Base-by-base conservation (phyloP, 2,888 invertebrate species). In the Cacoxenus indagator region DNA sequence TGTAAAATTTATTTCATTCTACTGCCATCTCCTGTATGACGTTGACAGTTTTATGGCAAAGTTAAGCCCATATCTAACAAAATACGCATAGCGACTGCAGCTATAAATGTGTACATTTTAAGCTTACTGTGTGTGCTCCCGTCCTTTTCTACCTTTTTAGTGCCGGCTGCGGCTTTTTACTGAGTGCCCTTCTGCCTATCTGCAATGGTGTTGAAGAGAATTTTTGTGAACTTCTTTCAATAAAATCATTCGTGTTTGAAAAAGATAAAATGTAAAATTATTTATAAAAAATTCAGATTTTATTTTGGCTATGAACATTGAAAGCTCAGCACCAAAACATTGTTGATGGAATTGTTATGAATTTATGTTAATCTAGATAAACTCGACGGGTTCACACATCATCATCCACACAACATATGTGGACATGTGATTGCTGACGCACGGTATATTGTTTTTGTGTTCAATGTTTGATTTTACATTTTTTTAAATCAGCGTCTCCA, bases 21-120 rank as follows among this genome's bases (percentile, higher is more conserved):
- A 48, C 26, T 54, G 66, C 67, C 64, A 64, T 64, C 70, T 69
- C 72, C 77, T 78, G 81, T 78, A 76, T 82, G 80, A 81, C 76
- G 80, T 76, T 80, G 80, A 80, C 80, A 80, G 80, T 80, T 80
- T 80, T 80, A 80, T 80, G 81, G 80, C 81, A 82, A 79, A 80
- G 80, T 79, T 80, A 80, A 80, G 80, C 80, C 83, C 83, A 80
- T 80, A 80, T 80, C 80, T 62, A 62, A 45, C 61, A 62, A 26
- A 62, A 62, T 62, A 14, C 59, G 37, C 19, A 79, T 81, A 81
- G 76, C 82, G 24, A 73, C 67, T 70, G 45, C 68, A 70, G 70
- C 29, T 27, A 72, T 74, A 78, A 76, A 81, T 80, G 77, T 76
- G 81, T 74, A 82, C 81, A 81, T 78, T 80, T 78, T 80, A 80